These are phyloP conservation scores for Caenorhabditis sp. DNA, from an alignment of 2,888 invertebrate genomes.

Conservation along the genomic window DNA sequence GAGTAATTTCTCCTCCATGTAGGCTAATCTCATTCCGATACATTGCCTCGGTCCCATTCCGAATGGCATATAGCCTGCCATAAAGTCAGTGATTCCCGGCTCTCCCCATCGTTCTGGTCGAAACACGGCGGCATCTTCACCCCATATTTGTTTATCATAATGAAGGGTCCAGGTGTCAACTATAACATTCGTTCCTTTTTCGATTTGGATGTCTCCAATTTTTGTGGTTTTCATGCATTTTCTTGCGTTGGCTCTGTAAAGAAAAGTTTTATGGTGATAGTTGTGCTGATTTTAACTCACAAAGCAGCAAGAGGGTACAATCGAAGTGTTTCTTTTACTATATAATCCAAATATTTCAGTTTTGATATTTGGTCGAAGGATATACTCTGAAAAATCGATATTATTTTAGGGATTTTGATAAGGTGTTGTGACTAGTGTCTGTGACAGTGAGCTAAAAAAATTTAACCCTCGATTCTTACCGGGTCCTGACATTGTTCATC, in stretches of 20 bases:
- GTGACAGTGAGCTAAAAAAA: neutral
- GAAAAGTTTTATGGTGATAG: no score
- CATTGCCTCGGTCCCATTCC: slow-evolving; percentile 56
- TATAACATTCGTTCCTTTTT: slow-evolving; percentile 38
- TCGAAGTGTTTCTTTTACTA: slow-evolving; percentile 49
- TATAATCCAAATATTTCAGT: slow-evolving; percentile 49
- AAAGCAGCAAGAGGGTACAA: slow-evolving; percentile 41
- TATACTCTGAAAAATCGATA: slow-evolving; percentile 26
- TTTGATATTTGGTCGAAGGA: slow-evolving; percentile 35
- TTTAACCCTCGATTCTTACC: neutral
- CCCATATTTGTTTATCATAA: slow-evolving; percentile 29
- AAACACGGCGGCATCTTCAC: slow-evolving; percentile 46
- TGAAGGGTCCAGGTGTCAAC: slow-evolving; percentile 37
- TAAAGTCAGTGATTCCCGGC: neutral
- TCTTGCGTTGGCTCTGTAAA: slow-evolving; percentile 35
- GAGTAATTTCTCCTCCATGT: slow-evolving; percentile 63
- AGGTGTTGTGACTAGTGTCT: no score
- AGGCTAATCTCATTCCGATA: slow-evolving; percentile 63
- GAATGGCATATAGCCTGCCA: slow-evolving; percentile 38
- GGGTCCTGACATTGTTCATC: slow-evolving; percentile 26
- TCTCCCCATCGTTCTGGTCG: slow-evolving; percentile 37
- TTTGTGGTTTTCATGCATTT: slow-evolving; percentile 45
- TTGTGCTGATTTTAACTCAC: no score
- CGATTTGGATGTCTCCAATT: slow-evolving; percentile 54
- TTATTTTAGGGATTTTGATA: no score